These are phyloP conservation scores for Hydropsyche tenuis DNA, from an alignment of 1,140 invertebrate genomes.

Conservation along the genomic window DNA sequence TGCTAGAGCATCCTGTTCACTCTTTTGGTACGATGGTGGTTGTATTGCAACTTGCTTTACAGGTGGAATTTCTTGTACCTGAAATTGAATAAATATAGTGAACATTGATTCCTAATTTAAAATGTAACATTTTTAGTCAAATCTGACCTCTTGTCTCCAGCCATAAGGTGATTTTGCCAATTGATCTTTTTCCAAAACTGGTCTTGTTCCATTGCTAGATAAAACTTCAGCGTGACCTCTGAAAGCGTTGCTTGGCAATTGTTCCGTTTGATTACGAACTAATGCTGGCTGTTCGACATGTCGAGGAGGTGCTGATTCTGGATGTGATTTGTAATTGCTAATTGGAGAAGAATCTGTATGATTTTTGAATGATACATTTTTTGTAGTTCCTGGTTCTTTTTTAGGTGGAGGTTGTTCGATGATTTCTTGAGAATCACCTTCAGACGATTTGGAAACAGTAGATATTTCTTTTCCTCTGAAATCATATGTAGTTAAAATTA, in stretches of 20 bases:
- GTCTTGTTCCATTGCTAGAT: conserved; percentile 46
- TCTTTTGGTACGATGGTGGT: conserved; percentile 51
- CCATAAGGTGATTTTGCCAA: conserved; percentile 61
- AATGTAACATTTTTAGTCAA: conserved; percentile 5
- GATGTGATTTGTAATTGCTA: conserved; percentile 50
- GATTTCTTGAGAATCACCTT: conserved; percentile 41
- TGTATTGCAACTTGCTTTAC: conserved; percentile 52
- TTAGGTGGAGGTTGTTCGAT: conserved; percentile 32
- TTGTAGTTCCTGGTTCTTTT: conserved; percentile 58
- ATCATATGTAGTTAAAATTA: conserved; percentile 6
- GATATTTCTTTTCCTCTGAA: conserved; percentile 48
- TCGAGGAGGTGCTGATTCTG: conserved; percentile 10
- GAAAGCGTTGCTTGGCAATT: conserved; percentile 35
- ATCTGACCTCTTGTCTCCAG: conserved; percentile 59
- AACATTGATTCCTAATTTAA: conserved; percentile 1
- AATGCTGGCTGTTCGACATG: not conserved
- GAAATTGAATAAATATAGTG: not conserved
- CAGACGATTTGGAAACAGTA: conserved; percentile 47
- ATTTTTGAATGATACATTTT: conserved; percentile 63
- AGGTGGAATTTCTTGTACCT: conserved; percentile 14
- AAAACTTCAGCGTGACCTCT: conserved; percentile 48
- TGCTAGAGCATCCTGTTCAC: conserved; percentile 55
- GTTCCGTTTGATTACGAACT: conserved; percentile 18
- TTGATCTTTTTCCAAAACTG: conserved; percentile 62
- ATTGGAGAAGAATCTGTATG: conserved; percentile 57